A percentile compares a stretch with the other conserved stretches of the same genome.
Conservation (phyloP, 2,888 invertebrate species). For the Eupithecia abbreviata region DNA sequence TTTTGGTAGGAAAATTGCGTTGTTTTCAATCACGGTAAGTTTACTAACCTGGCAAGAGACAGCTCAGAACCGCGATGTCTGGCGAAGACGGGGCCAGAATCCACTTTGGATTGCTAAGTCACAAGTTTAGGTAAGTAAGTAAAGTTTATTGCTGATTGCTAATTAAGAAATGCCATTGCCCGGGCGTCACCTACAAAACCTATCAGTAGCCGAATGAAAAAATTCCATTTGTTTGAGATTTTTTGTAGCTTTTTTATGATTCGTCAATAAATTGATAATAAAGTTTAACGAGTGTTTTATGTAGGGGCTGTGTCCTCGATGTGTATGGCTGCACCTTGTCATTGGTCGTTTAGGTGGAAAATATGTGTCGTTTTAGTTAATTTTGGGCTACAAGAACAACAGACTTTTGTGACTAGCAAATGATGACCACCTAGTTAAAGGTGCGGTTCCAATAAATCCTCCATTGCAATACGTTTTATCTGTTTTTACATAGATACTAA, state of each 20-base stretch:
- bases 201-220: slow-evolving; percentile 36
- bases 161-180: slow-evolving; percentile 1
- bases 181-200: slow-evolving; percentile 19
- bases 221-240: slow-evolving; percentile 40
- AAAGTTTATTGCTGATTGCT: not conserved
- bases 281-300: slow-evolving; percentile 57
- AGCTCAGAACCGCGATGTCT: not conserved
- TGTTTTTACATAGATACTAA: not conserved
- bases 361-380: not conserved
- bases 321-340: slow-evolving; percentile 26
- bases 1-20: too few relatives aligned
- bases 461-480: not conserved
- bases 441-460: not conserved
- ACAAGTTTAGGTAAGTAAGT: not conserved
- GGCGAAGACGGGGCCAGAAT: not conserved
- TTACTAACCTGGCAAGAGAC: not conserved
- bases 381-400: not conserved
- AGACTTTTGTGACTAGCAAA: not conserved
- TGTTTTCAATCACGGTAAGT: not conserved
- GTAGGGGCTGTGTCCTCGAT: slow-evolving; percentile 42
- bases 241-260: slow-evolving; percentile 54
- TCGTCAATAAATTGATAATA: slow-evolving; percentile 57
- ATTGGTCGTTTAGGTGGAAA: slow-evolving; percentile 36
- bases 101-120: not conserved
- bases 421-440: not conserved